Conservation (phyloP, 2,797 vertebrate genomes). For the Bufotes viridis region DNA sequence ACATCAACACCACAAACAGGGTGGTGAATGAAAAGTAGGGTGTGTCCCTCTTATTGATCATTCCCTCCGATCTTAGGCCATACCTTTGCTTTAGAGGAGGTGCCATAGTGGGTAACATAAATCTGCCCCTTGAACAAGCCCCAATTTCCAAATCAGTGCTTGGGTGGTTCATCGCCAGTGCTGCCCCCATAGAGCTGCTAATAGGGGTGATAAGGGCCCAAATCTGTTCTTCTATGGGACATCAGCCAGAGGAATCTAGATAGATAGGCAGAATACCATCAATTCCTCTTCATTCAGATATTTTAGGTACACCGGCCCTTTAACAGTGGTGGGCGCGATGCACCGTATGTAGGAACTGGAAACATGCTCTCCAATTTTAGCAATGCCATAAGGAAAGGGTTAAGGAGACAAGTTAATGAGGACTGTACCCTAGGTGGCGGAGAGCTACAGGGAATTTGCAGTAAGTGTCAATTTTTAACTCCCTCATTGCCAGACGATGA, state of each 20-base stretch:
- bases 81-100: not conserved
- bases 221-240: no score
- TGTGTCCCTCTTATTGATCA: no score
- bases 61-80: no score
- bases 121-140: not conserved
- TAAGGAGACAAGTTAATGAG: slow-evolving; percentile 12
- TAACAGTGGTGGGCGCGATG: not conserved
- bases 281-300: not conserved
- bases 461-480: slow-evolving; percentile 4
- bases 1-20: no score
- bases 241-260: no score
- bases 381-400: not conserved
- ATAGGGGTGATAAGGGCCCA: no score
- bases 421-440: not conserved
- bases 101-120: not conserved
- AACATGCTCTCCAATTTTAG: not conserved
- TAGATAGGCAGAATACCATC: no score
- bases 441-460: not conserved
- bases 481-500: not conserved
- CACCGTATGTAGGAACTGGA: not conserved
- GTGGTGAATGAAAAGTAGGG: no score
- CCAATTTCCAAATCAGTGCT: not conserved
- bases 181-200: no score
- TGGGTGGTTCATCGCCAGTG: not conserved
- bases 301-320: not conserved